These are phyloP conservation scores for Paedocypris sp. DNA, from an alignment of 2,113 vertebrate genomes.

Conservation along the genomic window DNA sequence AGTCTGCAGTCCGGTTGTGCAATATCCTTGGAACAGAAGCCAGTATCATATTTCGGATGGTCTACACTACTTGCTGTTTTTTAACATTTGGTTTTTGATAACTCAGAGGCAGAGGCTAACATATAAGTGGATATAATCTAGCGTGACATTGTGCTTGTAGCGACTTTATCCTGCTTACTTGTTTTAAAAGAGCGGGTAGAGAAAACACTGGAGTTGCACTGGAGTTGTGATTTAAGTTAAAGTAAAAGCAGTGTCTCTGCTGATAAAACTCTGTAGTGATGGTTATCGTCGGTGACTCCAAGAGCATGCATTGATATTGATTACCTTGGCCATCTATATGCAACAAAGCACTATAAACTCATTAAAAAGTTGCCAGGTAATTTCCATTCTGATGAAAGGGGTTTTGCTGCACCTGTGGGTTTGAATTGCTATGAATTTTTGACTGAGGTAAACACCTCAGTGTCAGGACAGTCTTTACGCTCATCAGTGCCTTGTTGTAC, in stretches of 20 bases:
- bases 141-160: no score
- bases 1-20: no score
- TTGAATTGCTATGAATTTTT: constrained; percentile 51
- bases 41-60: no score
- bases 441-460: constrained; percentile 38
- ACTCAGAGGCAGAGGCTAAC: no score
- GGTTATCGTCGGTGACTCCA: neutral
- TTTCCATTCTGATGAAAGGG: constrained; percentile 52
- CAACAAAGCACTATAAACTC: constrained; percentile 46
- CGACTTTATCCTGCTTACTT: no score
- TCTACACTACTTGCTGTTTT: no score
- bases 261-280: constrained; percentile 3
- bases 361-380: constrained; percentile 50
- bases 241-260: neutral
- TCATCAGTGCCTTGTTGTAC: constrained; percentile 38
- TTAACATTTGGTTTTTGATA: no score
- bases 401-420: constrained; percentile 34
- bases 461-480: constrained; percentile 40
- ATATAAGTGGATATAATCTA: no score
- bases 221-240: neutral
- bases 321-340: constrained; percentile 49
- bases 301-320: constrained; percentile 40
- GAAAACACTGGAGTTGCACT: no score
- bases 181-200: neutral
- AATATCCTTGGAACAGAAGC: no score